Conservation (phyloP, 1,140 invertebrate genomes). For the Diorhabda carinulata region DNA sequence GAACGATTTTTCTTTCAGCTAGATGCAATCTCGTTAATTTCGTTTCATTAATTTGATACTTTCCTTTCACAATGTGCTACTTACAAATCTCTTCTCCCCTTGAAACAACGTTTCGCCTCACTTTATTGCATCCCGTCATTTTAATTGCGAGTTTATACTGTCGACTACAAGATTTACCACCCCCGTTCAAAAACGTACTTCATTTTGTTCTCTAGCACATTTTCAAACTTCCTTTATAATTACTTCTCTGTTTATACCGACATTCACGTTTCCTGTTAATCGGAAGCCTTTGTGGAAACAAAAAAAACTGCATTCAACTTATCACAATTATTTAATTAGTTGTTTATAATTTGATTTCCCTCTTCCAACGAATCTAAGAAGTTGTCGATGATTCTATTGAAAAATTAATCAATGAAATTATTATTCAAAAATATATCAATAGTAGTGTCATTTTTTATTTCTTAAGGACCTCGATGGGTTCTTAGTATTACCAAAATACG, state of each 20-base stretch:
- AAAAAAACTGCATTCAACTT: no score
- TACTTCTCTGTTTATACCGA: slow-evolving; percentile 16
- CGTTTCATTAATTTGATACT: slow-evolving; percentile 18
- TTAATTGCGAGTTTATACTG: slow-evolving; percentile 21
- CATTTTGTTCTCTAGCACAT: slow-evolving; percentile 13
- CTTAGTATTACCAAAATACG: no score
- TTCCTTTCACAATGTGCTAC: slow-evolving; percentile 9
- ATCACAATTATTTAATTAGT: no score
- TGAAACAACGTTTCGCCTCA: slow-evolving; percentile 8
- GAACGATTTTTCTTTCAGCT: not conserved
- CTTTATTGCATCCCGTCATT: slow-evolving; percentile 19
- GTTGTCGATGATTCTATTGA: no score
- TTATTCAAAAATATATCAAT: no score
- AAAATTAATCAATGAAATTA: no score
- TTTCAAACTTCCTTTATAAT: slow-evolving; percentile 12
- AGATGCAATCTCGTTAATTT: slow-evolving; percentile 9
- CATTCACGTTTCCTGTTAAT: not conserved
- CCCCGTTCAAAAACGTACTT: slow-evolving; percentile 10
- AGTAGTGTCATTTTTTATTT: no score
- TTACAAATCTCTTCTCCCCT: slow-evolving; percentile 20
- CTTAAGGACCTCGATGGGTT: no score
- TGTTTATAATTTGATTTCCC: no score
- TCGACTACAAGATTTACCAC: slow-evolving; percentile 21
- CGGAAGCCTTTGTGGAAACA: no score
- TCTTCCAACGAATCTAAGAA: no score